Conservation (phyloP, 2,113 vertebrate genomes). For the Nematolebias whitei region DNA sequence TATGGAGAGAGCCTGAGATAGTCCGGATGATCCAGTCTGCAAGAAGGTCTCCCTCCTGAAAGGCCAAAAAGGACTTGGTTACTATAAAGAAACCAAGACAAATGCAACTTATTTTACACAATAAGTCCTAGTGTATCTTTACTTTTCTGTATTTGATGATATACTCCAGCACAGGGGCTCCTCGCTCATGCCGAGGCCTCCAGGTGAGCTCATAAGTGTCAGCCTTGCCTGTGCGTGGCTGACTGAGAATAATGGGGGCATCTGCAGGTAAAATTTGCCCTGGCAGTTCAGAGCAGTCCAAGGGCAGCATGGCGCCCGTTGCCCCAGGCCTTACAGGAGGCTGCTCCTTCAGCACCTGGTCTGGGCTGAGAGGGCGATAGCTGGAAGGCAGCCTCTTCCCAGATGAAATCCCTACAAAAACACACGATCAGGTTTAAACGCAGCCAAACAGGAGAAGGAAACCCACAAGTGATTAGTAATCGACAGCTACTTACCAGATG, state of each 20-base stretch:
- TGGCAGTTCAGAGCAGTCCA: slow-evolving; percentile 80
- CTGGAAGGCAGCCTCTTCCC: slow-evolving; percentile 70
- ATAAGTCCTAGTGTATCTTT: background rate
- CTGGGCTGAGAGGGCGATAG: slow-evolving; percentile 74
- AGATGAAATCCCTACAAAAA: slow-evolving; percentile 56
- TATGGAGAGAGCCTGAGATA: slow-evolving; percentile 87
- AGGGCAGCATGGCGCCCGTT: slow-evolving; percentile 60
- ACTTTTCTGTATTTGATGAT: slow-evolving; percentile 96
- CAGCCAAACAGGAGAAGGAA: background rate
- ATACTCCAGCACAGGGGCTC: slow-evolving; percentile 87
- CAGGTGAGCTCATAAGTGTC: slow-evolving; percentile 95
- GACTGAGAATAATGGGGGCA: slow-evolving; percentile 94
- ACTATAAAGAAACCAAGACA: background rate
- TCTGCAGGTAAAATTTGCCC: slow-evolving; percentile 83
- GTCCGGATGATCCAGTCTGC: slow-evolving; percentile 86
- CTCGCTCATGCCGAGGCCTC: slow-evolving; percentile 88
- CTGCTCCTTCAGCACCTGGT: slow-evolving; percentile 80
- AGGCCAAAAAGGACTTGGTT: background rate
- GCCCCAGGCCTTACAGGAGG: slow-evolving; percentile 69
- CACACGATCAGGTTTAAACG: background rate
- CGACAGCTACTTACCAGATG: slow-evolving; percentile 76
- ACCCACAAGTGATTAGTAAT: background rate
- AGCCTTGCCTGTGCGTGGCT: slow-evolving; percentile 90
- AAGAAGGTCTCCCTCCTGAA: slow-evolving; percentile 85
- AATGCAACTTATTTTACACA: background rate